These are phyloP conservation scores for Gnathochromis pfefferi DNA, from an alignment of 2,113 vertebrate species.

Conservation along the genomic window DNA sequence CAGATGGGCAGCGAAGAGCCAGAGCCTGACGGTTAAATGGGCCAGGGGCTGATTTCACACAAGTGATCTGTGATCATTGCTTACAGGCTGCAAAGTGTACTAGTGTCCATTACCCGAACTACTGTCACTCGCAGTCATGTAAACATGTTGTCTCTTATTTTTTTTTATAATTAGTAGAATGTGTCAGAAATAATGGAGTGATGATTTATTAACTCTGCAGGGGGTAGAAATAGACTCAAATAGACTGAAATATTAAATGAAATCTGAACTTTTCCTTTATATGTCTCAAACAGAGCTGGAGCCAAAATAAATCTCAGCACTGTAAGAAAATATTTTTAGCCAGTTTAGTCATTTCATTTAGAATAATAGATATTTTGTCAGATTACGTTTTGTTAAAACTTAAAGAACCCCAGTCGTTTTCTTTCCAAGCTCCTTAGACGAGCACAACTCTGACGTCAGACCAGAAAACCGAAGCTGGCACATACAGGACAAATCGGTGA, in stretches of 20 bases:
- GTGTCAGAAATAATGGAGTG: background rate
- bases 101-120: accelerated
- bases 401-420: background rate
- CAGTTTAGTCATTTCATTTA: background rate
- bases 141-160: background rate
- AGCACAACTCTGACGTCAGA: background rate
- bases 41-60: background rate
- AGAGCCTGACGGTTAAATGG: background rate
- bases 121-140: background rate
- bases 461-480: background rate
- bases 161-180: background rate
- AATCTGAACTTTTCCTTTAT: background rate
- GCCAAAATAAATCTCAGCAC: background rate
- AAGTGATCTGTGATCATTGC: background rate
- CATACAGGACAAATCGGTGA: background rate
- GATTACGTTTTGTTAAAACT: background rate
- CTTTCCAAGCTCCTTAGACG: background rate
- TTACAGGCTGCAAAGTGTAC: background rate
- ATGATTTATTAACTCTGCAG: background rate
- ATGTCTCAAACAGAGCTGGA: background rate
- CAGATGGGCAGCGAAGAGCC: background rate
- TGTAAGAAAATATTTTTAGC: background rate
- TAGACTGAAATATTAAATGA: background rate
- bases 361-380: background rate
- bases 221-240: background rate